Evolutionary conservation across 2,888 invertebrate genomes (phyloP).

Genomic region (Didymodactylos carnosus): DNA sequence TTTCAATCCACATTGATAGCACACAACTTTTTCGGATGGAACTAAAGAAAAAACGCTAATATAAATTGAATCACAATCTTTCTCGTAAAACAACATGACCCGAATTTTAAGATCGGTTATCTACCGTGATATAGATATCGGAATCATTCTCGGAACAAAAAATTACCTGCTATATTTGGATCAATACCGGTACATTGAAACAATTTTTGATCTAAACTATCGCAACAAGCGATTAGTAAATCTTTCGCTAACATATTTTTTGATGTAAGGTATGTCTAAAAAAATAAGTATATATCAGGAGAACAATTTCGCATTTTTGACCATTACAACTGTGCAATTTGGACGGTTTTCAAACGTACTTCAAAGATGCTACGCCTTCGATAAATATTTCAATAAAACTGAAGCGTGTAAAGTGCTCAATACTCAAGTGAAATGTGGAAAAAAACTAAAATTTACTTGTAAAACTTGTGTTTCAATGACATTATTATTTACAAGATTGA

Average conservation of each 20-base stretch:
- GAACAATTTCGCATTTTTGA: too few relatives aligned
- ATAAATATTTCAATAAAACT: too few relatives aligned
- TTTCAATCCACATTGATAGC: conserved; percentile 25
- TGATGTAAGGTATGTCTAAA: conserved; percentile 19
- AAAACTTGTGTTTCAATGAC: conserved; percentile 3
- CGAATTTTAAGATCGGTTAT: too few relatives aligned
- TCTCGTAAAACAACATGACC: too few relatives aligned
- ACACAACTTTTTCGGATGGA: conserved; percentile 19
- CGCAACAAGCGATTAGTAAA: conserved; percentile 21
- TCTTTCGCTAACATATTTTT: conserved; percentile 22
- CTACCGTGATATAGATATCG: background rate
- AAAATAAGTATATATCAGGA: background rate
- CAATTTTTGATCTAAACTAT: conserved; percentile 20
- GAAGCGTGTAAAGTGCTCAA: too few relatives aligned
- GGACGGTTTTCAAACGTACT: too few relatives aligned
- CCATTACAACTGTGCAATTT: too few relatives aligned
- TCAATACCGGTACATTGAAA: conserved; percentile 21
- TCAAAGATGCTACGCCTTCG: too few relatives aligned
- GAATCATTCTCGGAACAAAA: background rate
- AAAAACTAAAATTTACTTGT: background rate
- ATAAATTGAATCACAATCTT: too few relatives aligned
- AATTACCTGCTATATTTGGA: background rate
- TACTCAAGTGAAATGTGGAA: too few relatives aligned
- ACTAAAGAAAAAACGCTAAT: background rate
- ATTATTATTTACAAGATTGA: background rate